Evolutionary conservation across 2,113 vertebrate species (phyloP).

Genomic region (Odocoileus hemionus): DNA sequence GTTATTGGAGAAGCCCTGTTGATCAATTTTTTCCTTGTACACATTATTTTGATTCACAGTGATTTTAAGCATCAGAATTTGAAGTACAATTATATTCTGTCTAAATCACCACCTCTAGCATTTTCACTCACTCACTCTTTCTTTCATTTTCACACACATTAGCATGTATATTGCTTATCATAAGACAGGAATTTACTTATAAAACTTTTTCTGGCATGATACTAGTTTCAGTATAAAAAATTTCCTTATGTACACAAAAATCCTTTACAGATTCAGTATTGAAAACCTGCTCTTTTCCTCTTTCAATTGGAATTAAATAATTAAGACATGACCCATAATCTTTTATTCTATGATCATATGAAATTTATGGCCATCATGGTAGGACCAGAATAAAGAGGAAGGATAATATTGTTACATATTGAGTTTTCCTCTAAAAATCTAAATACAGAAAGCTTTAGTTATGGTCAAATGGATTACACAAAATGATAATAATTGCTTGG

Average conservation of each 20-base stretch:
- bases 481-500: neutral
- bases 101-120: neutral
- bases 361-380: neutral
- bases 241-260: neutral
- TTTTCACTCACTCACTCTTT: neutral
- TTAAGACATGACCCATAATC: neutral
- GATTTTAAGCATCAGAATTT: conserved; percentile 44
- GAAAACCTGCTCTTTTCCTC: neutral
- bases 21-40: neutral
- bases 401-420: neutral
- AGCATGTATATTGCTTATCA: neutral
- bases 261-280: neutral
- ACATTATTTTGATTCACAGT: conserved; percentile 32
- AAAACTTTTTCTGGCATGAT: neutral
- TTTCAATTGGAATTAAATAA: neutral
- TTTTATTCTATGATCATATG: neutral
- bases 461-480: neutral
- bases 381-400: neutral
- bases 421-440: neutral
- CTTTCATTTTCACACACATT: neutral
- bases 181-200: neutral
- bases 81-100: neutral
- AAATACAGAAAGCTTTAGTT: conserved; percentile 17
- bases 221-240: conserved; percentile 57
- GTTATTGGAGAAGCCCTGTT: neutral